These are phyloP conservation scores for Sphyrna mokarran DNA, from an alignment of 2,113 vertebrate species.

Conservation along the genomic window DNA sequence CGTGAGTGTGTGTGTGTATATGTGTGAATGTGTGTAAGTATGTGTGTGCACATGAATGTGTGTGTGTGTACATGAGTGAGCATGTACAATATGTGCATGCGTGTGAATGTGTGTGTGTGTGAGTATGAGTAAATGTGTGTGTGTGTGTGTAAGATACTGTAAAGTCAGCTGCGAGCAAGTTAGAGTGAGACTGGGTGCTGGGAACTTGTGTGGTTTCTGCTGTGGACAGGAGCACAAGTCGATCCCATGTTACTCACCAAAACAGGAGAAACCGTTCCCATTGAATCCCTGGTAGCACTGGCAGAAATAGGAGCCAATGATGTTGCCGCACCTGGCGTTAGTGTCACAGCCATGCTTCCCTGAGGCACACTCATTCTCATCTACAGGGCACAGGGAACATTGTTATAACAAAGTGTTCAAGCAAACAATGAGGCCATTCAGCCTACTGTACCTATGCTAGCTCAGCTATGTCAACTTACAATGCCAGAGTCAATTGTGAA, in stretches of 20 bases:
- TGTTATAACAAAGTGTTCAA: neutral
- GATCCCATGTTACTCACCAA: constrained; percentile 49
- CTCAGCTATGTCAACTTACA: neutral
- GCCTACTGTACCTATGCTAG: neutral
- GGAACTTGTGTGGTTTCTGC: neutral
- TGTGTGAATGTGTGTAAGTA: too few relatives aligned
- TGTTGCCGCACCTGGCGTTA: constrained; percentile 65
- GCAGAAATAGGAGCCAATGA: constrained; percentile 68
- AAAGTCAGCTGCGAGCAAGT: neutral
- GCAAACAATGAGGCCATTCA: neutral
- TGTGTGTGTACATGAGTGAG: too few relatives aligned
- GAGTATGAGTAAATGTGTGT: too few relatives aligned
- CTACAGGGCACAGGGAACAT: constrained; percentile 41
- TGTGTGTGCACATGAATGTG: neutral
- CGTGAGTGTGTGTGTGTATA: too few relatives aligned
- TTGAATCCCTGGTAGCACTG: constrained; percentile 67
- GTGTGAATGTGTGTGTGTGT: too few relatives aligned
- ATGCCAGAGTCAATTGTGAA: neutral
- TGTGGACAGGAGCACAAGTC: too few relatives aligned
- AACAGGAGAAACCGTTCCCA: constrained; percentile 63
- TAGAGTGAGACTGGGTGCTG: neutral
- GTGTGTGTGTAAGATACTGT: too few relatives aligned
- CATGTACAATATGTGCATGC: too few relatives aligned
- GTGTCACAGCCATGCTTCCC: constrained; percentile 56
- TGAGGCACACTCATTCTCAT: constrained; percentile 62